Evolutionary conservation across 2,113 vertebrate species (phyloP), one percentile per base, ranked within the genome.

Genomic region (Larimichthys polyactis): DNA sequence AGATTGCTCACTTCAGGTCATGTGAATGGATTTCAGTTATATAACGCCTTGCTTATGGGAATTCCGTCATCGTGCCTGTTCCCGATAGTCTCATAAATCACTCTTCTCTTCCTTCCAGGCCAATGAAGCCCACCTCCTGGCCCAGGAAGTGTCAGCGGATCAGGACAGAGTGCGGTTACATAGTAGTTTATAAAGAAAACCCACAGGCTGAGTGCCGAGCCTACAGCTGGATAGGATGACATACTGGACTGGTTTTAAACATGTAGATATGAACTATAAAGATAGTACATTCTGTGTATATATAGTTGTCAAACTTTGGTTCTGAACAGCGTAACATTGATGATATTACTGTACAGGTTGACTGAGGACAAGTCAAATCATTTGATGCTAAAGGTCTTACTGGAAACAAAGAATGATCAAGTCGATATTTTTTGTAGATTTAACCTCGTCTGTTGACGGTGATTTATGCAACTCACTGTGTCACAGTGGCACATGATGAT

Each of bases 211-310:
- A 81, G 57, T 94, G 93, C 29, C 62, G 59, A n/a, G 71, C 92
- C n/a, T 93, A 93, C 85, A 94, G 94, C 88, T 93, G 91, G 91
- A 93, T 92, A 43, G 91, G 91, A 72, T 93, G 82, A 94, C 12
- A n/a, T 7, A 24, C 51, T 57, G 32, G 62, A 64, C 71, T 24
- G 4, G 16, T 75, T 29, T 24, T 48, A 40, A 46, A 71, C 7
- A 51, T 71, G 43, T 71, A 19, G 43, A 80, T 15, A 27, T 32
- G 22, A 72, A 54, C 14, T 40, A 17, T 27, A 40, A 40, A 40
- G 7, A 68, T 49, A 24, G 4, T 27, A 75, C 16, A 29, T 20
- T 20, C 43, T 1, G 46, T 72, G n/a, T 64, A 20, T 17, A 75
- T 57, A 55, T 6, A n/a, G 4, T 17, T 36, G 32, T 72, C 44